phyloP scores from a whole-genome alignment of 2,888 invertebrate genomes.

The Anodontia alba region DNA sequence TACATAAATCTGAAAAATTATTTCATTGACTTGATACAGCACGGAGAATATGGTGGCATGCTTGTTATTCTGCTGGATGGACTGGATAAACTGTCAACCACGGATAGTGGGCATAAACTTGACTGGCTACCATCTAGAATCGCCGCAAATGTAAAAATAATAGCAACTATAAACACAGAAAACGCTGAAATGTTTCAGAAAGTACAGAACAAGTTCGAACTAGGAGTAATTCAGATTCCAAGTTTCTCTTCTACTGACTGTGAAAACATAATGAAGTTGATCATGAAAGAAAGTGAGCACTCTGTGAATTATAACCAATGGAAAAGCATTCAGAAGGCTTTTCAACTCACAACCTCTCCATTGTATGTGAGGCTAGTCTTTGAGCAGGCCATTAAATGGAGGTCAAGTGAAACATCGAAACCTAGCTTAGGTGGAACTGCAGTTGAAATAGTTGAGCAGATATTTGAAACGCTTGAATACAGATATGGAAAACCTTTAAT shows the following conservation, averaged over 20 bases:
- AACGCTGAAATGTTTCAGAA: constrained; percentile 68
- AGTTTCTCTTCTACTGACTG: constrained; percentile 69
- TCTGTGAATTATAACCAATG: constrained; percentile 73
- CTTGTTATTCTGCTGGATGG: constrained; percentile 77
- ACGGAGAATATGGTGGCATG: constrained; percentile 73
- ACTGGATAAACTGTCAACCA: constrained; percentile 71
- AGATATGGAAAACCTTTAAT: constrained; percentile 74
- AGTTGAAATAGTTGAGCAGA: constrained; percentile 68
- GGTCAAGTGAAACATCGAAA: constrained; percentile 66
- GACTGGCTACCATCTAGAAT: constrained; percentile 78
- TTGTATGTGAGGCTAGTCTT: constrained; percentile 73
- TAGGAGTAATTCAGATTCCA: constrained; percentile 62
- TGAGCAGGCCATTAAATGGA: constrained; percentile 72
- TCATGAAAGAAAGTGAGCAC: constrained; percentile 61
- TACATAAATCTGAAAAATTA: constrained; percentile 69
- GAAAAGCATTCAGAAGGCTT: constrained; percentile 68
- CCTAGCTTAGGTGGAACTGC: constrained; percentile 62
- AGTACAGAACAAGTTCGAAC: constrained; percentile 66
- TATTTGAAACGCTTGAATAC: constrained; percentile 74
- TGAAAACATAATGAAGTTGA: constrained; percentile 69
- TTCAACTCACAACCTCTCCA: constrained; percentile 69
- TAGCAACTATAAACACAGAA: constrained; percentile 73
- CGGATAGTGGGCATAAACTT: constrained; percentile 73
- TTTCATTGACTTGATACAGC: constrained; percentile 72
- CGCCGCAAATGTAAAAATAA: constrained; percentile 74